Base-by-base conservation (phyloP, 2,888 invertebrate species). In the Yponomeuta cagnagella region DNA sequence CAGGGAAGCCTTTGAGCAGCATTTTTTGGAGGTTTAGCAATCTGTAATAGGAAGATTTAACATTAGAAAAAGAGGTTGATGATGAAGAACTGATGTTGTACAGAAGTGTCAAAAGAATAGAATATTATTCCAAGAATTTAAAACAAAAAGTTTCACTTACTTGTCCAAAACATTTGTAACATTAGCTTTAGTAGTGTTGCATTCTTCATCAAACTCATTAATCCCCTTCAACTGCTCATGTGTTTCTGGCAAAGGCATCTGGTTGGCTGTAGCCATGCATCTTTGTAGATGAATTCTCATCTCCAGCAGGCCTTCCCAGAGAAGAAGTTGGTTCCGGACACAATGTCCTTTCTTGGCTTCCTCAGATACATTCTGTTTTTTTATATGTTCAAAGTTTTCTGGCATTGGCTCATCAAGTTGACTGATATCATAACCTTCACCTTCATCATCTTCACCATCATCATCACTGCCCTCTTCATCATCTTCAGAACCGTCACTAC, bases 261-360 rank as follows among this genome's bases (percentile, higher is more conserved):
- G 95, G 84, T 98, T 98, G 0, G 95, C 94, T 15, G 94, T 93
- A 66, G 93, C 88, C 70, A 98, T 83, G 77, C 96, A 94, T 82
- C 97, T 96, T 83, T 98, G 98, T 37, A 98, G 85, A 80, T 96
- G 96, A 77, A 98, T 98, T 75, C 98, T 93, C 81, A 95, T 93
- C 87, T 98, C 98, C 37, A 98, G 83, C 5, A 98, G 83, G 71
- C 94, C 95, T 82, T 98, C 98, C 97, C 97, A 98, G 1, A 97
- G 80, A 63, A 93, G 88, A 48, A 96, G 82, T 80, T 96, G 96
- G 77, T 94, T 95, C 79, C 94, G 93, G 0, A 96, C 95, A 79
- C 94, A 94, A 15, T 90, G 84, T 1, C 95, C 96, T 81, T 95
- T 96, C 76, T 94, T 93, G 0, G 94, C 89, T 79, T 95, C 94